Evolutionary conservation across 1,140 invertebrate species (phyloP).

Genomic region (Lucilia cuprina): DNA sequence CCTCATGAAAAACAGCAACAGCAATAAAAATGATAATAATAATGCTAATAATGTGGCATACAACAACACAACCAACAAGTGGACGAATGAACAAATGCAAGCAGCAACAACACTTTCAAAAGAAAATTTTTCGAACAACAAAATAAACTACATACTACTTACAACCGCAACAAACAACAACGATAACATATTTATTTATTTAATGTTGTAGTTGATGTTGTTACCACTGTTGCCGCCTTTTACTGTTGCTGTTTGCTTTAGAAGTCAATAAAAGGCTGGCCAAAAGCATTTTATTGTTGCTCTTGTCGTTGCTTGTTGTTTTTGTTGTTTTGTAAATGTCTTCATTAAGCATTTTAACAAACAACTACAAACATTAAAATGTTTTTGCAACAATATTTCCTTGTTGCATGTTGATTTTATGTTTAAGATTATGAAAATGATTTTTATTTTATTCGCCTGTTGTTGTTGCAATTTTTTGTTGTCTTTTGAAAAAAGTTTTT

Average conservation of each 20-base stretch:
- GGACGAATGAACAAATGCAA: no score
- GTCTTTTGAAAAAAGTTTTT: not conserved
- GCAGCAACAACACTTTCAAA: not conserved
- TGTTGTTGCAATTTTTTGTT: not conserved
- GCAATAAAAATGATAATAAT: not conserved
- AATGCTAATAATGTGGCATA: not conserved
- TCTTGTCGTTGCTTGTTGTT: not conserved
- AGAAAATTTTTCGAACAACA: not conserved
- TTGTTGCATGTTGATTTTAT: conserved; percentile 13
- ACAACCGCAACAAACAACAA: not conserved
- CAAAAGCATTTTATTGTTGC: not conserved
- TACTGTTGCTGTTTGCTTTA: no score
- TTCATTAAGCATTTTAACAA: conserved; percentile 9
- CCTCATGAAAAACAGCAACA: not conserved
- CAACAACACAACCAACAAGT: not conserved
- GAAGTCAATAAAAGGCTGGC: not conserved
- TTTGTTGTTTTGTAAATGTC: not conserved
- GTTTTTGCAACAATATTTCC: conserved; percentile 5
- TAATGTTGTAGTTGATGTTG: no score
- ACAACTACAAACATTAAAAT: conserved; percentile 4
- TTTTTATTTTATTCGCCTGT: not conserved
- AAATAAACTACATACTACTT: not conserved
- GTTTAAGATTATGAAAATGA: not conserved
- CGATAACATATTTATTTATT: not conserved
- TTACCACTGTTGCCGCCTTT: no score